phyloP scores from a whole-genome alignment of 2,113 vertebrate genomes.

The Sebastes fasciatus region DNA sequence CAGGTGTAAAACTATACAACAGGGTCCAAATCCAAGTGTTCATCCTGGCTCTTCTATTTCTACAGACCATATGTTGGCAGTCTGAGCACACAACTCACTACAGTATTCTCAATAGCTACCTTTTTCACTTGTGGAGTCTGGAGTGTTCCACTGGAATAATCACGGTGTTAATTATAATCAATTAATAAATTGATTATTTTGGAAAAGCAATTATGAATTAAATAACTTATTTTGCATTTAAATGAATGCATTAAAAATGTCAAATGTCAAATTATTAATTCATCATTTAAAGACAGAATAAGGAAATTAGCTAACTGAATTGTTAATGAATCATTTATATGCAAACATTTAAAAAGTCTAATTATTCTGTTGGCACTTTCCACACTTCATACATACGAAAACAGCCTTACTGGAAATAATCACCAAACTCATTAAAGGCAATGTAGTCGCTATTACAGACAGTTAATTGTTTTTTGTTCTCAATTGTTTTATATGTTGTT shows the following conservation, averaged over 20 bases:
- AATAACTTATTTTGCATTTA: constrained; percentile 43
- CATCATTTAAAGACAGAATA: constrained; percentile 1
- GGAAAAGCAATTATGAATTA: not conserved
- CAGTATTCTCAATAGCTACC: not conserved
- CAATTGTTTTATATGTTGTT: too few relatives aligned
- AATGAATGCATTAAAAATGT: constrained; percentile 35
- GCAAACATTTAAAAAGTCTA: not conserved
- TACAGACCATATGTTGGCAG: not conserved
- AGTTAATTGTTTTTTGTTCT: too few relatives aligned
- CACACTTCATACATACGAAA: too few relatives aligned
- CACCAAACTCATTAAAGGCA: too few relatives aligned
- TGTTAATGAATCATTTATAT: constrained; percentile 27
- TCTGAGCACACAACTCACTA: not conserved
- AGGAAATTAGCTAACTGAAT: not conserved
- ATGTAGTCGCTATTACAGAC: too few relatives aligned
- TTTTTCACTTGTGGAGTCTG: not conserved
- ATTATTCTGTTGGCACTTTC: not conserved
- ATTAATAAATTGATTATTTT: constrained; percentile 4
- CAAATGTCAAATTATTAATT: constrained; percentile 23
- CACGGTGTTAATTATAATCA: not conserved
- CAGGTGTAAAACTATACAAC: constrained; percentile 4
- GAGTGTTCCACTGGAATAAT: not conserved
- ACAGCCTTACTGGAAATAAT: too few relatives aligned
- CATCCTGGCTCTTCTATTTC: too few relatives aligned
- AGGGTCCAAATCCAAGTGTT: not conserved